These are phyloP conservation scores for Odobenus rosmarus DNA, from an alignment of 2,113 vertebrate species.

Conservation along the genomic window DNA sequence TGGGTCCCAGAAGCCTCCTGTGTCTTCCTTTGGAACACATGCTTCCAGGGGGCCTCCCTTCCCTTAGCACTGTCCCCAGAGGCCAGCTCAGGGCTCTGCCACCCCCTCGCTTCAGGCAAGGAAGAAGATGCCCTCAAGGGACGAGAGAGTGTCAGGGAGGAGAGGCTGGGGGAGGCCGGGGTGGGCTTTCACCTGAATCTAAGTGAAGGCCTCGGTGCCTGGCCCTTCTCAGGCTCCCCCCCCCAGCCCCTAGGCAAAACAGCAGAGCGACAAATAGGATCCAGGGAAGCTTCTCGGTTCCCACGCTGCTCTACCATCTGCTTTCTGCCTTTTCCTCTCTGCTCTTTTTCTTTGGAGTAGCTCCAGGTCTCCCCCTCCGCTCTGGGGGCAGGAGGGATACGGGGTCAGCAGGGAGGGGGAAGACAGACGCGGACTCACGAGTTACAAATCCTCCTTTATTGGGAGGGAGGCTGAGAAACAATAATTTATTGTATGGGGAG, in stretches of 20 bases:
- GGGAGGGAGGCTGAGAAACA: slow-evolving; percentile 46
- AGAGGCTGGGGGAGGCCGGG: accelerated
- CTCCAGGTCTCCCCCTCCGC: neutral
- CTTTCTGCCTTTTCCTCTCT: neutral
- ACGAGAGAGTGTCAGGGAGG: neutral
- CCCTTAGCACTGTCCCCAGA: neutral
- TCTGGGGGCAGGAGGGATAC: neutral
- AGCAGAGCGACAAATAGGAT: neutral
- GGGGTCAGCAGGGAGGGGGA: neutral
- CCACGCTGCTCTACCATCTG: neutral
- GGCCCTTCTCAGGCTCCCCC: neutral
- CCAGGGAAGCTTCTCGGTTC: neutral
- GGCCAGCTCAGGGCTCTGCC: neutral
- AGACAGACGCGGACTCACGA: neutral
- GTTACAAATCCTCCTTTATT: slow-evolving; percentile 78
- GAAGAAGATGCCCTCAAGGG: neutral
- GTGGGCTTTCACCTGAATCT: neutral
- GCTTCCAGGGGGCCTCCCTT: neutral
- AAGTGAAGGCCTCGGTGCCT: neutral
- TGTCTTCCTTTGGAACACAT: neutral
- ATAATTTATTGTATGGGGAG: slow-evolving; percentile 73
- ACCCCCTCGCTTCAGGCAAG: neutral
- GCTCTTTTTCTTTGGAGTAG: neutral
- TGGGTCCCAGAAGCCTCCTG: neutral
- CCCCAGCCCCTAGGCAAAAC: neutral